These are phyloP conservation scores for Petrocephalus schoutedeni DNA, from an alignment of 2,797 vertebrate species.

Conservation along the genomic window DNA sequence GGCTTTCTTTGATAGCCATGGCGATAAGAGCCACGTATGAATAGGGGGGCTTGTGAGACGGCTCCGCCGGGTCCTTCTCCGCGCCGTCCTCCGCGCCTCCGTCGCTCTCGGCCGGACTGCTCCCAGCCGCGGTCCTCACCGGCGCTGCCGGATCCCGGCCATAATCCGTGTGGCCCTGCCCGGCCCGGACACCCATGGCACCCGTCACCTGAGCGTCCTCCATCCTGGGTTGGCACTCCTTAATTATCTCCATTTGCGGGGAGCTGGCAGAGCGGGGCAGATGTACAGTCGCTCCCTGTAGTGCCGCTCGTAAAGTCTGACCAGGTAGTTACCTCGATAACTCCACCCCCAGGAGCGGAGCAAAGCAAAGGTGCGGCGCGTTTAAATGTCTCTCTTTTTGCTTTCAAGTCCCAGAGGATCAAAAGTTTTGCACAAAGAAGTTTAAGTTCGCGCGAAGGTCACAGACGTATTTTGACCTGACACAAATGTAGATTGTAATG, in stretches of 20 bases:
- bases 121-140: conserved; percentile 11
- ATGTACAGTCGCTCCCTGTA: conserved; percentile 10
- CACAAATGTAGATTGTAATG: background rate
- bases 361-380: background rate
- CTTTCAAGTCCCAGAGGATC: background rate
- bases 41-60: conserved; percentile 67
- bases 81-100: background rate
- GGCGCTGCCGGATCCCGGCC: conserved; percentile 29
- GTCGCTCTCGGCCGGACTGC: background rate
- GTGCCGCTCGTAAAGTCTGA: conserved; percentile 4
- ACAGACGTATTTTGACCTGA: conserved; percentile 28
- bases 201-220: conserved; percentile 29
- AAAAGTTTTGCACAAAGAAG: background rate
- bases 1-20: conserved; percentile 72
- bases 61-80: conserved; percentile 1
- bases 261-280: background rate
- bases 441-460: conserved; percentile 40
- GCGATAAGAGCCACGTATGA: conserved; percentile 79
- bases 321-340: background rate
- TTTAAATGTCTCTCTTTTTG: conserved; percentile 41
- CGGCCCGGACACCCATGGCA: conserved; percentile 13
- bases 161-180: conserved; percentile 37
- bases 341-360: conserved; percentile 44
- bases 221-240: conserved; percentile 35
- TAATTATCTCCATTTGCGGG: background rate